phyloP scores from a whole-genome alignment of 2,113 vertebrate species.

The Nycticorax nycticorax region DNA sequence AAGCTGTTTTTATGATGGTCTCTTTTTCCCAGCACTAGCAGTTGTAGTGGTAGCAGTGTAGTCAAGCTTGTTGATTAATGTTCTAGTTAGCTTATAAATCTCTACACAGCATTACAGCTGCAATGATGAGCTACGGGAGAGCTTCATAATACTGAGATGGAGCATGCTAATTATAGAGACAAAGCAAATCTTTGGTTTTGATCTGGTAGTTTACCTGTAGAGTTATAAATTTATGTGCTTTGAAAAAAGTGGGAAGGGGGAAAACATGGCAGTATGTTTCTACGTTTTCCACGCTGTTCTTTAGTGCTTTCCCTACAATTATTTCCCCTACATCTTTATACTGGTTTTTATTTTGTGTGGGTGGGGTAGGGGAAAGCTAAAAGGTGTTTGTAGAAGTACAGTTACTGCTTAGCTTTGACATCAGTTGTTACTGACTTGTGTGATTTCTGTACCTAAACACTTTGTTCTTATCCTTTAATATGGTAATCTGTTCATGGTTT shows the following conservation, averaged over 20 bases:
- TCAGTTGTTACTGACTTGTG: background rate
- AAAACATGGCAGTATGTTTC: background rate
- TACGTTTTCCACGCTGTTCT: background rate
- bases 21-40: background rate
- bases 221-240: background rate
- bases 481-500: slow-evolving; percentile 12
- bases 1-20: background rate
- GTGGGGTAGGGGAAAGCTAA: background rate
- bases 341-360: background rate
- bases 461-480: slow-evolving; percentile 8
- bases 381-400: background rate
- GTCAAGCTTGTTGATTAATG: background rate
- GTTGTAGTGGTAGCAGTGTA: background rate
- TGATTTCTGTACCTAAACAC: background rate
- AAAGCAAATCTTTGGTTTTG: background rate
- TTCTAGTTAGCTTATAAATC: background rate
- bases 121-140: background rate
- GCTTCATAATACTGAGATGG: background rate
- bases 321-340: background rate
- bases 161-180: background rate
- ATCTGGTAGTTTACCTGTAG: background rate
- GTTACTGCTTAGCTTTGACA: background rate
- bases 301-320: background rate
- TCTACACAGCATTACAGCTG: background rate
- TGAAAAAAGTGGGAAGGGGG: background rate